phyloP scores from a whole-genome alignment of 2,797 vertebrate genomes.

The Calcarius lapponicus region DNA sequence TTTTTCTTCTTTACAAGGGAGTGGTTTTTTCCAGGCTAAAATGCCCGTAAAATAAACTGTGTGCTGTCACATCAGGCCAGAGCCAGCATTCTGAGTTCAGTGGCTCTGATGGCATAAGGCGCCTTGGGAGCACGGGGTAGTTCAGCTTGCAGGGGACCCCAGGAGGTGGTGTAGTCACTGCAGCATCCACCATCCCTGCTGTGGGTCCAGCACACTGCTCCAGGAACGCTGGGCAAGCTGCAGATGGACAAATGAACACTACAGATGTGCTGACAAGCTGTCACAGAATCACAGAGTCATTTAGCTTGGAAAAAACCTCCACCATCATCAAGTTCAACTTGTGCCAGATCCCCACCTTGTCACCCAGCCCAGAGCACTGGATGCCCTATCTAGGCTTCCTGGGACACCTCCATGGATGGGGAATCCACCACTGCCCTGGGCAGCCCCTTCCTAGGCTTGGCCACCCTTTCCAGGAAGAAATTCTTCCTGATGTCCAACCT shows the following conservation, averaged over 20 bases:
- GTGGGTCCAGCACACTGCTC: neutral
- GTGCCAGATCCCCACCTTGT: too few relatives aligned
- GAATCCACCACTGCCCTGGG: neutral
- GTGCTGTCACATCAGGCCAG: neutral
- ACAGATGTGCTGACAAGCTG: neutral
- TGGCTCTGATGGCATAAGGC: neutral
- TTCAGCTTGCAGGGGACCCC: neutral
- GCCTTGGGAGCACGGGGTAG: neutral
- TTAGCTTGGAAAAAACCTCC: neutral
- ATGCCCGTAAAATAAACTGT: fast-evolving
- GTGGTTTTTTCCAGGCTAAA: neutral
- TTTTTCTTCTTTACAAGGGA: neutral
- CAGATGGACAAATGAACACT: neutral
- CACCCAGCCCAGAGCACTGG: neutral
- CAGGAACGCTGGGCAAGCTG: neutral
- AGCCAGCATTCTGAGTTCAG: neutral
- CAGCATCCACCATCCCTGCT: neutral
- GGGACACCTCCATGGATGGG: neutral
- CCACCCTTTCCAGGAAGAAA: neutral
- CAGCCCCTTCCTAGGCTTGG: neutral
- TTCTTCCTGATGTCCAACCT: neutral
- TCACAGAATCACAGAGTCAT: neutral
- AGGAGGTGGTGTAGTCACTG: neutral
- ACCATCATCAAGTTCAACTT: fast-evolving
- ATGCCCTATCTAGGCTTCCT: neutral